These are phyloP conservation scores for Nephrotoma appendiculata DNA, from an alignment of 2,888 invertebrate species.

Conservation along the genomic window DNA sequence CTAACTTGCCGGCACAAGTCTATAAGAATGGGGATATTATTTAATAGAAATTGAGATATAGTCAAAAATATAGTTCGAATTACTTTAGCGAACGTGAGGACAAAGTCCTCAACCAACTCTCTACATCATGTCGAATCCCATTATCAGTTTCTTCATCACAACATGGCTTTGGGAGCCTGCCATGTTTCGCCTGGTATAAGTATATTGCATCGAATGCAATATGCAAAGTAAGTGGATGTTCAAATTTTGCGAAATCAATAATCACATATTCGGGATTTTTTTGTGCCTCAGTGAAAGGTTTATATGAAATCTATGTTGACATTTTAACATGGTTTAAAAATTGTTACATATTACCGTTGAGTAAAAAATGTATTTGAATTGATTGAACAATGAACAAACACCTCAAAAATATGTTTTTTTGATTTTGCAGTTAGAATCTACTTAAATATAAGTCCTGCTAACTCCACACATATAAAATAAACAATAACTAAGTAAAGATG, in stretches of 20 bases:
- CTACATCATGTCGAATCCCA: slow-evolving; percentile 38
- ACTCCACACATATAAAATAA: too few relatives aligned
- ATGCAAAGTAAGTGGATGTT: slow-evolving; percentile 77
- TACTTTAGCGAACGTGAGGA: slow-evolving; percentile 56
- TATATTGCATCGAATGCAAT: slow-evolving; percentile 73
- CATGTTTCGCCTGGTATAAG: slow-evolving; percentile 45
- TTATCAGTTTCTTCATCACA: slow-evolving; percentile 51
- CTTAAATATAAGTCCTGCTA: too few relatives aligned
- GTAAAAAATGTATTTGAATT: too few relatives aligned
- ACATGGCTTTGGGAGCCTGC: slow-evolving; percentile 64
- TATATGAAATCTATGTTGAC: slow-evolving; percentile 73
- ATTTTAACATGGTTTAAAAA: slow-evolving; percentile 69
- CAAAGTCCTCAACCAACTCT: slow-evolving; percentile 38
- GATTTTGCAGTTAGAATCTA: too few relatives aligned
- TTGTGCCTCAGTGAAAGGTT: slow-evolving; percentile 62
- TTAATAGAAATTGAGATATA: not conserved
- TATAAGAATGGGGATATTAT: slow-evolving; percentile 13
- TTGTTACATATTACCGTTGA: too few relatives aligned
- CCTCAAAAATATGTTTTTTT: too few relatives aligned
- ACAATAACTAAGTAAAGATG: too few relatives aligned
- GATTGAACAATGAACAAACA: too few relatives aligned
- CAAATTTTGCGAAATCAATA: slow-evolving; percentile 90
- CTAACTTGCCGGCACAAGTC: slow-evolving; percentile 60
- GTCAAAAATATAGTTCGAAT: slow-evolving; percentile 8
- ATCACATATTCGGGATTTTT: slow-evolving; percentile 70